phyloP scores from a whole-genome alignment of 2,888 invertebrate species.

The Hermaeophaga mercurialis region DNA sequence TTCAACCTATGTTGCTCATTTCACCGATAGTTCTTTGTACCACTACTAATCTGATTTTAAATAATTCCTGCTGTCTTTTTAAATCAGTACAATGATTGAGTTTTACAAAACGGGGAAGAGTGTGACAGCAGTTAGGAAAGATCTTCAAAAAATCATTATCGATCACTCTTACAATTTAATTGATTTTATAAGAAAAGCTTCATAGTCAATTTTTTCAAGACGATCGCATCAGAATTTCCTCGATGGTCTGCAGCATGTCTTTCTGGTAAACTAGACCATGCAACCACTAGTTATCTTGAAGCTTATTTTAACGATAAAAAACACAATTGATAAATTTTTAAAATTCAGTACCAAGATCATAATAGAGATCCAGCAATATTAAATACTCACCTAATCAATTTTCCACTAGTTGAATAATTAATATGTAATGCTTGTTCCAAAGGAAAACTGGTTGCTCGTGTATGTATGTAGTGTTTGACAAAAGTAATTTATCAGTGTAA shows the following conservation, averaged over 20 bases:
- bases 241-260: not conserved
- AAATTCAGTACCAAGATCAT: not conserved
- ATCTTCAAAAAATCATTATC: not conserved
- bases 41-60: not conserved
- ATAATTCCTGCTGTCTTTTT: too few relatives aligned
- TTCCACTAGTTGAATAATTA: too few relatives aligned
- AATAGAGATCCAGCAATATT: not conserved
- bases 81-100: too few relatives aligned
- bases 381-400: not conserved
- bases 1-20: not conserved
- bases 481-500: too few relatives aligned
- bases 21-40: not conserved
- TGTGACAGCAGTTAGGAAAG: not conserved
- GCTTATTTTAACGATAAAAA: not conserved
- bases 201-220: not conserved
- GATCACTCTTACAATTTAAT: not conserved
- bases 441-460: too few relatives aligned
- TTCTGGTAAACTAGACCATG: not conserved
- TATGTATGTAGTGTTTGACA: too few relatives aligned
- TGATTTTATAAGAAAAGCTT: not conserved
- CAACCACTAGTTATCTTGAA: not conserved
- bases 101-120: too few relatives aligned
- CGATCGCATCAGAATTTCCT: not conserved
- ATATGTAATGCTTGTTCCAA: too few relatives aligned
- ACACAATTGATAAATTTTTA: not conserved